phyloP scores from a whole-genome alignment of 2,888 invertebrate genomes.

The Congeria kusceri region DNA sequence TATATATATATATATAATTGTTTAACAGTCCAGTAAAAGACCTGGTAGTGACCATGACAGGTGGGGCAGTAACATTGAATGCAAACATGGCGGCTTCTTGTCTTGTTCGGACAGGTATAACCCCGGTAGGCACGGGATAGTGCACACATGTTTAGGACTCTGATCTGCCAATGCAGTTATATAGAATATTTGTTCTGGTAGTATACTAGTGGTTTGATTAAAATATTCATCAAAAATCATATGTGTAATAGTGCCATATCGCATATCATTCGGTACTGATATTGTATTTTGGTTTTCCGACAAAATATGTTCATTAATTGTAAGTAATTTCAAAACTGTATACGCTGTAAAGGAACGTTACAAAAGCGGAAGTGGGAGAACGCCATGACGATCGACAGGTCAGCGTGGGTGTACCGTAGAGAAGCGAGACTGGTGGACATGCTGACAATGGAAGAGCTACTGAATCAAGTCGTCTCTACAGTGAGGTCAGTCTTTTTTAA shows the following conservation, averaged over 20 bases:
- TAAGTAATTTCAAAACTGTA: too few relatives aligned
- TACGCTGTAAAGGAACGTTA: slow-evolving; percentile 75
- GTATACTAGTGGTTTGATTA: too few relatives aligned
- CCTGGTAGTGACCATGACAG: slow-evolving; percentile 95
- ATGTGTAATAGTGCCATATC: too few relatives aligned
- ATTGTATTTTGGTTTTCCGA: too few relatives aligned
- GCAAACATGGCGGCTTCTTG: slow-evolving; percentile 95
- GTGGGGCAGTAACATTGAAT: slow-evolving; percentile 93
- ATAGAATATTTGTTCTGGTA: too few relatives aligned
- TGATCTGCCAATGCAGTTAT: too few relatives aligned
- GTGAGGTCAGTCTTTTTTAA: slow-evolving; percentile 79
- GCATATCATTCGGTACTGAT: too few relatives aligned
- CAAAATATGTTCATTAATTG: too few relatives aligned
- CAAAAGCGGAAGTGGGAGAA: slow-evolving; percentile 96
- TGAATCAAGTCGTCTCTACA: slow-evolving; percentile 82
- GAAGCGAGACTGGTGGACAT: slow-evolving; percentile 81
- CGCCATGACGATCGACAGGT: slow-evolving; percentile 94
- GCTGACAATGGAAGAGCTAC: slow-evolving; percentile 87
- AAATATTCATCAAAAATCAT: too few relatives aligned
- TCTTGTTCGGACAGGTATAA: slow-evolving; percentile 94
- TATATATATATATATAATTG: too few relatives aligned
- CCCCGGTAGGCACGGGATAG: slow-evolving; percentile 87
- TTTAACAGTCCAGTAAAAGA: slow-evolving; percentile 90
- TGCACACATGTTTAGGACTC: too few relatives aligned
- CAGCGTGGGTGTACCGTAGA: slow-evolving; percentile 88